Conservation (phyloP, 2,888 invertebrate genomes). For the Phengaris arion region DNA sequence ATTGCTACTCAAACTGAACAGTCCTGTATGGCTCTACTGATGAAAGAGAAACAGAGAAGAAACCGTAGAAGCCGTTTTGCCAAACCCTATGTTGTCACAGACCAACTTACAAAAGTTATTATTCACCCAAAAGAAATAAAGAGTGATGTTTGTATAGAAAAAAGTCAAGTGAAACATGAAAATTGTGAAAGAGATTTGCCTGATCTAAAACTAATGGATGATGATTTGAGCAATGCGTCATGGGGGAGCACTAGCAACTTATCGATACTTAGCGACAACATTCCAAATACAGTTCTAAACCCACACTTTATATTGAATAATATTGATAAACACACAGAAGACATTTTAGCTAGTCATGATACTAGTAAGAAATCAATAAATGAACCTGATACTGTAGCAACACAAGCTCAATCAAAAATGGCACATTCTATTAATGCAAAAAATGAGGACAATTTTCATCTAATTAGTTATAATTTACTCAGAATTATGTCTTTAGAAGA, state of each 20-base stretch:
- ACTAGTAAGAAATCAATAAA: conserved; percentile 37
- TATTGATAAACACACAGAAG: conserved; percentile 41
- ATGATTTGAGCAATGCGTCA: conserved; percentile 52
- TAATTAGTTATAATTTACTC: conserved; percentile 51
- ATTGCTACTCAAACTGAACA: conserved; percentile 50
- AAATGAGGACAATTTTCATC: conserved; percentile 48
- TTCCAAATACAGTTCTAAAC: conserved; percentile 42
- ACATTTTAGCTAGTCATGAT: conserved; percentile 10
- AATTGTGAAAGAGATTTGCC: conserved; percentile 31
- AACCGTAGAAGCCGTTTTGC: conserved; percentile 44
- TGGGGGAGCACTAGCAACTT: conserved; percentile 48
- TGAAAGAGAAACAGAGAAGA: conserved; percentile 36
- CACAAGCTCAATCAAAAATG: conserved; percentile 31
- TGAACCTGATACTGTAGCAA: conserved; percentile 35
- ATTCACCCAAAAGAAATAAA: conserved; percentile 46
- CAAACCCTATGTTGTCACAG: conserved; percentile 54
- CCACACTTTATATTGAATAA: conserved; percentile 38
- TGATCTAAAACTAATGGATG: conserved; percentile 40
- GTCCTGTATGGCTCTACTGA: conserved; percentile 38
- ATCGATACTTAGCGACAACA: conserved; percentile 45
- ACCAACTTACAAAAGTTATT: conserved; percentile 44
- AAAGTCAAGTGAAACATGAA: conserved; percentile 9
- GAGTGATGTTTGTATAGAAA: conserved; percentile 11
- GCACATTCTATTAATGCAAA: conserved; percentile 41
- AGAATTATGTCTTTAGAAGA: conserved; percentile 39